Evolutionary conservation across 2,888 invertebrate genomes (phyloP).

Genomic region (Melinaea menophilus): DNA sequence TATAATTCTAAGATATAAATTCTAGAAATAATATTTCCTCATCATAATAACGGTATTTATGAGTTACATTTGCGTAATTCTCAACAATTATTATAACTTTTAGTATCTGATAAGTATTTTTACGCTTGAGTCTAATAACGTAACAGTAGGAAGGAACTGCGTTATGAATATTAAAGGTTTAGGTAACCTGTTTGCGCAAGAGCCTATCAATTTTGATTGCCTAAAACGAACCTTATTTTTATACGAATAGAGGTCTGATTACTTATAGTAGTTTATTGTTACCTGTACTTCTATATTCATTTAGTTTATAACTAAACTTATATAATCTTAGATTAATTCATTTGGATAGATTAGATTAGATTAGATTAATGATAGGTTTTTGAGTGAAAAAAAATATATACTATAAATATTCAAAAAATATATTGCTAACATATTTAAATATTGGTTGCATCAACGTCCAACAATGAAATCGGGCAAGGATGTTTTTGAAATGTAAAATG

Average conservation of each 20-base stretch:
- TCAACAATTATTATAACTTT: neutral
- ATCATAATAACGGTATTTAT: too few species aligned
- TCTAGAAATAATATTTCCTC: too few species aligned
- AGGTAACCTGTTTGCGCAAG: conserved; percentile 26
- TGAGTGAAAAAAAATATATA: too few species aligned
- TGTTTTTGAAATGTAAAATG: neutral
- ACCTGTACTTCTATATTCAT: neutral
- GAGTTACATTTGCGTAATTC: too few species aligned
- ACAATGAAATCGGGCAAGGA: neutral
- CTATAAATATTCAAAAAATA: too few species aligned
- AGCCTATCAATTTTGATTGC: neutral
- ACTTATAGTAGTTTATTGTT: neutral
- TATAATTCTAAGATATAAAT: too few species aligned
- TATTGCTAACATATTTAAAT: neutral
- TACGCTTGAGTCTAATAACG: conserved; percentile 11
- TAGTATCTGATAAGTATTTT: conserved; percentile 10
- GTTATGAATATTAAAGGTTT: conserved; percentile 26
- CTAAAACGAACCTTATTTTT: conserved; percentile 2
- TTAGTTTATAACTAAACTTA: too few species aligned
- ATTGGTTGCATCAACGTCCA: neutral
- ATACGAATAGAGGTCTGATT: neutral
- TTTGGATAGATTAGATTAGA: too few species aligned
- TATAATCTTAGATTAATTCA: too few species aligned
- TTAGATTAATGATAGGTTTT: too few species aligned
- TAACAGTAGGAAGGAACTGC: conserved; percentile 30